Conservation (phyloP, 2,888 invertebrate species). For the Noctua pronuba region DNA sequence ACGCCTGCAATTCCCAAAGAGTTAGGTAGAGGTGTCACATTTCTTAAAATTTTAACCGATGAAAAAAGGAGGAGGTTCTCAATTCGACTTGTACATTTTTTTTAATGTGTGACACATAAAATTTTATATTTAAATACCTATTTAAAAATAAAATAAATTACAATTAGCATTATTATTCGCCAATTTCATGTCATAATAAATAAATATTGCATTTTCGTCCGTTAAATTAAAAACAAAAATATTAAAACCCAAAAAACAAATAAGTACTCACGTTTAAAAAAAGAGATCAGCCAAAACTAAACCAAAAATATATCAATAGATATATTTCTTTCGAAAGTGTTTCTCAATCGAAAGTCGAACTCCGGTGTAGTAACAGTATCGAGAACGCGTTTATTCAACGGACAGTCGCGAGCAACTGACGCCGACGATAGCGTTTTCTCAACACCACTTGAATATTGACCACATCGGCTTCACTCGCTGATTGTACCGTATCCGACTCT, state of each 20-base stretch:
- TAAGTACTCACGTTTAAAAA: slow-evolving; percentile 37
- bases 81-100: too few relatives aligned
- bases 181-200: not conserved
- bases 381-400: slow-evolving; percentile 56
- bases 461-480: slow-evolving; percentile 19
- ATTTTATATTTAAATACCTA: not conserved
- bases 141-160: not conserved
- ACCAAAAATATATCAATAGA: slow-evolving; percentile 24
- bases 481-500: slow-evolving; percentile 35
- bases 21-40: not conserved
- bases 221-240: not conserved
- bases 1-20: not conserved
- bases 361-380: slow-evolving; percentile 18
- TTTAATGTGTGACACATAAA: too few relatives aligned
- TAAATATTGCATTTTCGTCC: not conserved
- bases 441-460: slow-evolving; percentile 19
- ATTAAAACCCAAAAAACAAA: not conserved
- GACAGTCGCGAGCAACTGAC: slow-evolving; percentile 62
- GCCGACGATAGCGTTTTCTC: slow-evolving; percentile 45
- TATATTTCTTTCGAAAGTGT: slow-evolving; percentile 35
- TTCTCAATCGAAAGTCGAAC: slow-evolving; percentile 46
- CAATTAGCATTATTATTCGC: not conserved
- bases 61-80: too few relatives aligned
- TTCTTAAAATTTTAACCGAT: too few relatives aligned
- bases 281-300: slow-evolving; percentile 10